phyloP scores from a whole-genome alignment of 2,888 invertebrate species.

The Ormyrus rosae region DNA sequence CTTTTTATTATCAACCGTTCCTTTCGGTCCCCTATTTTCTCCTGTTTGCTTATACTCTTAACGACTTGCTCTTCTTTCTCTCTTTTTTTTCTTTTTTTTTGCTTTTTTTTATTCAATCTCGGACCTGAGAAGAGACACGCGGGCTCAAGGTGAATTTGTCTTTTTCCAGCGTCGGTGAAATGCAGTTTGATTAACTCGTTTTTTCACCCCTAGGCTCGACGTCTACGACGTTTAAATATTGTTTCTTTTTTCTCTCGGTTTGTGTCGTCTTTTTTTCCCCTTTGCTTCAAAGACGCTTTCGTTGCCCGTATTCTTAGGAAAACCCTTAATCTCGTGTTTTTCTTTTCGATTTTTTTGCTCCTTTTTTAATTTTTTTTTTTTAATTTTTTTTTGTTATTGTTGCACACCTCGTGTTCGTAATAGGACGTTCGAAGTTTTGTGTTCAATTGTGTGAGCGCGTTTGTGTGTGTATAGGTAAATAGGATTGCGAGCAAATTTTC shows the following conservation, averaged over 20 bases:
- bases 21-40: slow-evolving; percentile 59
- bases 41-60: slow-evolving; percentile 26
- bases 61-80: not conserved
- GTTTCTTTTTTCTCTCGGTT: slow-evolving; percentile 1
- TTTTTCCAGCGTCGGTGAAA: slow-evolving; percentile 39
- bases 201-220: slow-evolving; percentile 41
- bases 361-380: not conserved
- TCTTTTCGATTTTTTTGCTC: slow-evolving; percentile 28
- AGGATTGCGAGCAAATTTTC: slow-evolving; percentile 19
- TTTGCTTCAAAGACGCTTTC: slow-evolving; percentile 35
- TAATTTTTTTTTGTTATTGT: not conserved
- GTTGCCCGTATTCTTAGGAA: slow-evolving; percentile 34
- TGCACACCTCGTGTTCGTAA: slow-evolving; percentile 7
- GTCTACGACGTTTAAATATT: slow-evolving; percentile 43
- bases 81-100: slow-evolving; percentile 1
- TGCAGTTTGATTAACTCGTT: slow-evolving; percentile 52
- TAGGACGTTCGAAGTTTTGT: slow-evolving; percentile 39
- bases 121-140: slow-evolving; percentile 49
- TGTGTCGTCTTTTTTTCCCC: slow-evolving; percentile 4
- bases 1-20: slow-evolving; percentile 60
- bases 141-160: slow-evolving; percentile 45
- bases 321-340: slow-evolving; percentile 8
- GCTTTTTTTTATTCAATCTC: slow-evolving; percentile 23
- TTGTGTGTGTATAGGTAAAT: not conserved
- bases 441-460: not conserved